phyloP scores from a whole-genome alignment of 2,797 vertebrate species.

The Bradypodion pumilum region DNA sequence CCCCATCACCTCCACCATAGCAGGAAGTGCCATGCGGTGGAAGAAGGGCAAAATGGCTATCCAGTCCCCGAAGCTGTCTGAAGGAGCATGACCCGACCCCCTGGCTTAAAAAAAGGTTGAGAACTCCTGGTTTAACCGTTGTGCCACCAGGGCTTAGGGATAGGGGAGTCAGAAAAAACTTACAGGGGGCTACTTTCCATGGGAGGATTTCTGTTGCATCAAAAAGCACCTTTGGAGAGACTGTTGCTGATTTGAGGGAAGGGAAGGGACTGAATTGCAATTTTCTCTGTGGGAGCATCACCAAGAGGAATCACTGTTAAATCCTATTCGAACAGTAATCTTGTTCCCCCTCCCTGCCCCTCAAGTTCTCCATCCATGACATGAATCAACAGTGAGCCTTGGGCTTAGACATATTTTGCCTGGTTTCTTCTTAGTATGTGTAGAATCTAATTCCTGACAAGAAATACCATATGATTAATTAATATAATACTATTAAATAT shows the following conservation, averaged over 20 bases:
- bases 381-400: background rate
- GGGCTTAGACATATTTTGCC: background rate
- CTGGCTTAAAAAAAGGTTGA: too few species aligned
- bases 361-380: background rate
- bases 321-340: background rate
- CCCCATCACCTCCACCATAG: too few species aligned
- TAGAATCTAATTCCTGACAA: background rate
- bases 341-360: background rate
- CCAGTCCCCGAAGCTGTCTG: too few species aligned
- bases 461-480: background rate
- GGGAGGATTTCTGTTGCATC: background rate
- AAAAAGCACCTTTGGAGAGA: background rate
- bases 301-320: background rate
- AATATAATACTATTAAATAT: background rate
- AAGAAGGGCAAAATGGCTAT: too few species aligned
- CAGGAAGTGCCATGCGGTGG: too few species aligned
- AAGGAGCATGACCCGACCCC: too few species aligned
- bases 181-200: background rate
- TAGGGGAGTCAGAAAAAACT: background rate
- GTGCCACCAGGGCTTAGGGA: too few species aligned
- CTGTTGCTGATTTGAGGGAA: background rate
- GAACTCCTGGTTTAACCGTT: too few species aligned
- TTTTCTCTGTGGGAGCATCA: background rate
- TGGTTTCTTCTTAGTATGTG: background rate
- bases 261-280: too few species aligned